A percentile compares a stretch with the other conserved stretches of the same genome.
Conservation (phyloP, 2,888 invertebrate species). For the Ferrisia virgata region DNA sequence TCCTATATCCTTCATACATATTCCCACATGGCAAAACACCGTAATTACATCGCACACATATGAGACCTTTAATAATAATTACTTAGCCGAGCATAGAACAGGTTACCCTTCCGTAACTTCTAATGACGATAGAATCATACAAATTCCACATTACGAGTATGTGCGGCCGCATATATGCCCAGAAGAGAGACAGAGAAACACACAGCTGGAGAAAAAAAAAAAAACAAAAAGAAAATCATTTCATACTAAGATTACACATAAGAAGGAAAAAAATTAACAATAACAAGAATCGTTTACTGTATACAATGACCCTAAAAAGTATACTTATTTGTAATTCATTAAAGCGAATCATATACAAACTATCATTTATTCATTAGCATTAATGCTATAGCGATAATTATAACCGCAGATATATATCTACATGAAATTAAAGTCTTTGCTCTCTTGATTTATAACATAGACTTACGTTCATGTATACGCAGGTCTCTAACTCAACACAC, state of each 20-base stretch:
- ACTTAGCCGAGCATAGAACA: constrained; percentile 8
- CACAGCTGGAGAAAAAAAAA: not conserved
- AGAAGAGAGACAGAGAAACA: no score
- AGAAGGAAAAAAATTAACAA: constrained; percentile 6
- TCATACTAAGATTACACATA: constrained; percentile 4
- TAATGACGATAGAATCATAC: constrained; percentile 21
- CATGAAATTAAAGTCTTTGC: constrained; percentile 19
- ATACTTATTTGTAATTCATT: constrained; percentile 31
- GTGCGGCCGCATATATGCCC: not conserved
- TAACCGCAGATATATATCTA: constrained; percentile 21
- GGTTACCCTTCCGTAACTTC: constrained; percentile 29
- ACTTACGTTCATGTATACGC: no score
- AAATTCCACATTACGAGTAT: constrained; percentile 13
- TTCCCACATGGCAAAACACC: constrained; percentile 29
- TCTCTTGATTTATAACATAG: constrained; percentile 2
- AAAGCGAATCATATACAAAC: constrained; percentile 29
- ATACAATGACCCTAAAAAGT: constrained; percentile 33
- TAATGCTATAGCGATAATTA: constrained; percentile 31
- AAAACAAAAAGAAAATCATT: not conserved
- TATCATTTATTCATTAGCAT: constrained; percentile 32
- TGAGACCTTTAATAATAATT: constrained; percentile 31
- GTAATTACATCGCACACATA: constrained; percentile 15
- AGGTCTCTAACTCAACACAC: no score
- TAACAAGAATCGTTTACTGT: constrained; percentile 33
- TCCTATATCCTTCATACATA: constrained; percentile 13